phyloP scores from a whole-genome alignment of 1,140 invertebrate species.

The Teleopsis dalmanni region DNA sequence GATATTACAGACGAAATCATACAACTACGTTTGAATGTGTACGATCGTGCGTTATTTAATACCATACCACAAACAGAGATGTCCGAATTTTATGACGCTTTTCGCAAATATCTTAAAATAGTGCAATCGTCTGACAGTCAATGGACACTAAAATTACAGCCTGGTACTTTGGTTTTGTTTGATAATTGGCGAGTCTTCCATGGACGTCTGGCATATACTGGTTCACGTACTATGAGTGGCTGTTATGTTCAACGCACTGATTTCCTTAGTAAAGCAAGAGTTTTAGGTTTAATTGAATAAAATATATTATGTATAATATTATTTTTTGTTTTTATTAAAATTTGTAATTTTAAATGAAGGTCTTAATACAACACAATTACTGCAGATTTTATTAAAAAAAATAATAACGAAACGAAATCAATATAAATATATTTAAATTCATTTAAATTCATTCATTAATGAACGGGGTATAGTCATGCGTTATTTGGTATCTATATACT shows the following conservation, averaged over 20 bases:
- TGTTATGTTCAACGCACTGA: slow-evolving; percentile 57
- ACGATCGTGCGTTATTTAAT: slow-evolving; percentile 57
- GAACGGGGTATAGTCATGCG: too few species aligned
- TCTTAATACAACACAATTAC: too few species aligned
- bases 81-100: slow-evolving; percentile 54
- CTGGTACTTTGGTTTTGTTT: slow-evolving; percentile 60
- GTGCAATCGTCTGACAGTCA: slow-evolving; percentile 48
- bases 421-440: too few species aligned
- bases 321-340: not conserved
- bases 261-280: slow-evolving; percentile 52
- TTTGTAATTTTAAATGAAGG: too few species aligned
- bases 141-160: slow-evolving; percentile 54
- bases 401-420: too few species aligned
- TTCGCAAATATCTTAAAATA: slow-evolving; percentile 51
- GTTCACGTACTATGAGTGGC: slow-evolving; percentile 51
- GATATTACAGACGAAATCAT: slow-evolving; percentile 45
- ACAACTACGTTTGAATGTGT: slow-evolving; percentile 60
- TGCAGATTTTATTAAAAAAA: too few species aligned
- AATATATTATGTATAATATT: not conserved
- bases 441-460: too few species aligned
- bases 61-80: slow-evolving; percentile 49
- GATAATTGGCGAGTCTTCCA: slow-evolving; percentile 72
- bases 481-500: too few species aligned
- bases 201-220: slow-evolving; percentile 58
- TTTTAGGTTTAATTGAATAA: slow-evolving; percentile 44